Evolutionary conservation across 2,113 vertebrate genomes (phyloP), one percentile per base, ranked within the genome.

Genomic region (Delphinapterus leucas): DNA sequence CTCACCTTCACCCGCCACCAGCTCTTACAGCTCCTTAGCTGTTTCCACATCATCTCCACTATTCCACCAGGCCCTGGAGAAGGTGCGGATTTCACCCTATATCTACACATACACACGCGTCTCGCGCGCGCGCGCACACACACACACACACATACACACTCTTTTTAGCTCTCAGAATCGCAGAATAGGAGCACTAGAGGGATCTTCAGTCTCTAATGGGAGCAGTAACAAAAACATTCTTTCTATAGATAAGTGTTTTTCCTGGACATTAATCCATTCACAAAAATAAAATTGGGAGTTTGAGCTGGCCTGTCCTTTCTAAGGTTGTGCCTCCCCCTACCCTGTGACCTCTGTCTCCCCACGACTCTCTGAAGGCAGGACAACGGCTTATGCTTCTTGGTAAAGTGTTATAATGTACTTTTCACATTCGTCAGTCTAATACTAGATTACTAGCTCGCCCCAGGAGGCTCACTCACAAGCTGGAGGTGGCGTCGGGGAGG

Each of bases 81-180:
- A 70, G 68, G n/a, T 63, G 65, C 8, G 5, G 10, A 41, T 33
- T 55, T 67, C 44, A 84, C 76, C 26, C 41, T 38, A 1, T 28
- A 25, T 20, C 71, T 73, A 49, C 41, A 11, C 28, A 14, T n/a
- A 6, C 2, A 38, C 20, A 38, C 2, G 28, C 2, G 53, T 20
- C 63, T 55, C 1, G 41, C 41, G 41, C 41, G 41, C 41, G 7
- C 6, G 6, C 41, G 6, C 41, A 1, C 4, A 2, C 1, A 10
- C 44, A 12, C 53, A 55, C 33, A 3, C 33, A 1, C 36, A 12
- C 1, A 0, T 41, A 28, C 15, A 1, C 4, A 2, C 1, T 36
- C 23, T 67, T 15, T n/a, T 85, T 36, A 3, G 53, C 53, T 74
- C 60, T 85, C 31, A 33, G 47, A 92, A 70, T 20, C 1, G 2